Percentiles rank a stretch among this genome's conserved stretches.
phyloP scores from a whole-genome alignment of 2,888 invertebrate species.

The Drosophila infuscata region DNA sequence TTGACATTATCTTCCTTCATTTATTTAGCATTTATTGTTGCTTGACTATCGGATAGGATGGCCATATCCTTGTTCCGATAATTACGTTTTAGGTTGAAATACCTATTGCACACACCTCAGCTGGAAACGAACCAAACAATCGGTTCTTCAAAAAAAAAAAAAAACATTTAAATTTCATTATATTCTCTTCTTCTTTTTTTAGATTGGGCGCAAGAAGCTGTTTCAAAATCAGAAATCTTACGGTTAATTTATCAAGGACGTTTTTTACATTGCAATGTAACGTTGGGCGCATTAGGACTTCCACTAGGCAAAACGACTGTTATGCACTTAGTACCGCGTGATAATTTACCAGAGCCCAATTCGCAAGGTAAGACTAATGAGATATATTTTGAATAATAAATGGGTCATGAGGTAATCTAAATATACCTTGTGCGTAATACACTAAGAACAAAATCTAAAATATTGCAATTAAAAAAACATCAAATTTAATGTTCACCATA shows the following conservation, averaged over 20 bases:
- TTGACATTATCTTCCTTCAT: neutral
- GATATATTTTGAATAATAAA: neutral
- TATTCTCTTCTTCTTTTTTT: slow-evolving; percentile 78
- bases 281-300: slow-evolving; percentile 98
- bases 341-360: slow-evolving; percentile 99
- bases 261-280: slow-evolving; percentile 99
- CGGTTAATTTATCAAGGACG: slow-evolving; percentile 99
- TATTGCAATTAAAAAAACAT: too few relatives aligned
- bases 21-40: neutral
- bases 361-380: slow-evolving; percentile 90
- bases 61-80: neutral
- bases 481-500: too few relatives aligned
- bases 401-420: neutral
- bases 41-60: neutral
- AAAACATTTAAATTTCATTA: neutral
- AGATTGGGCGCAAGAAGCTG: slow-evolving; percentile 99
- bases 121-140: too few relatives aligned
- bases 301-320: slow-evolving; percentile 99
- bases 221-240: slow-evolving; percentile 98
- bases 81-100: neutral
- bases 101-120: neutral
- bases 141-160: neutral
- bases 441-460: too few relatives aligned
- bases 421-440: neutral
- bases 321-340: slow-evolving; percentile 99